Conservation (phyloP, 2,113 vertebrate genomes). For the Sinosuthora webbiana region DNA sequence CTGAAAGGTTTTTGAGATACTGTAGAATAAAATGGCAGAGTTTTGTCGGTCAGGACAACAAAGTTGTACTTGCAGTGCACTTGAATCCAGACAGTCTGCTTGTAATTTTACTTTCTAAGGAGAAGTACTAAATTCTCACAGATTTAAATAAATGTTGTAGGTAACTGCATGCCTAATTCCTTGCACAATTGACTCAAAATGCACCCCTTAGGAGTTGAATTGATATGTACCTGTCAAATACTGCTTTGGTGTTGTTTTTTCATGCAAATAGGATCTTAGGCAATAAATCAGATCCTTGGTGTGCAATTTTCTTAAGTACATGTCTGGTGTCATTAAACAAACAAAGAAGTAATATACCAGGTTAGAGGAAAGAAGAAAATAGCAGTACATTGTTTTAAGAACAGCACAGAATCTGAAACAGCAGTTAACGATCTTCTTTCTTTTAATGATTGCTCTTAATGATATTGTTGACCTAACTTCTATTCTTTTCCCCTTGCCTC, state of each 20-base stretch:
- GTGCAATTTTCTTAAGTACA: constrained; percentile 41
- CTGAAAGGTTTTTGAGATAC: background rate
- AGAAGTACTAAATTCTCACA: background rate
- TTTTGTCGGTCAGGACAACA: background rate
- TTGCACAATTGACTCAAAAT: constrained; percentile 23
- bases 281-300: constrained; percentile 42
- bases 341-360: constrained; percentile 18
- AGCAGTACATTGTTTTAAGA: background rate
- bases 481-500: background rate
- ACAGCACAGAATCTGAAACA: background rate
- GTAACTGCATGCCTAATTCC: constrained; percentile 7
- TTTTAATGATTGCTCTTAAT: background rate
- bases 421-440: background rate
- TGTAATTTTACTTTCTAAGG: background rate
- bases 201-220: background rate
- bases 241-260: background rate
- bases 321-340: constrained; percentile 50
- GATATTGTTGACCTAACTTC: background rate
- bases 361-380: constrained; percentile 17
- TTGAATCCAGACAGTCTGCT: background rate
- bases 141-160: constrained; percentile 38
- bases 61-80: background rate
- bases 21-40: background rate
- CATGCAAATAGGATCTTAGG: background rate
- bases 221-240: constrained; percentile 20